phyloP scores from a whole-genome alignment of 2,888 invertebrate species.

The Baccha elongata region DNA sequence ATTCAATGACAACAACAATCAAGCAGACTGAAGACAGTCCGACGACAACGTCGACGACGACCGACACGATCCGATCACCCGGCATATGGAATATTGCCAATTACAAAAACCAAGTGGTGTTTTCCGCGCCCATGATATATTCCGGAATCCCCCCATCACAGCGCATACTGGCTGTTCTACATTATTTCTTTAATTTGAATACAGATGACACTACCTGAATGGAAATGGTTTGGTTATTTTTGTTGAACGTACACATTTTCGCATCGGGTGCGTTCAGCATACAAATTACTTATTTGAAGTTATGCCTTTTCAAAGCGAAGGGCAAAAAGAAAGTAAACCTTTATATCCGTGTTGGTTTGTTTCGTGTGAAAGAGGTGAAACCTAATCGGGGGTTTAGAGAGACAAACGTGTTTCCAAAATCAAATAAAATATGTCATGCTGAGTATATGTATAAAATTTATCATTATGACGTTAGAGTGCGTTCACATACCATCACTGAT shows the following conservation, averaged over 20 bases:
- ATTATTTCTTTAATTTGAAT: constrained; percentile 60
- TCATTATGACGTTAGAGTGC: constrained; percentile 6
- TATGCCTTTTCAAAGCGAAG: constrained; percentile 46
- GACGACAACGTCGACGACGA: constrained; percentile 17
- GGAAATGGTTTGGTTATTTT: constrained; percentile 19
- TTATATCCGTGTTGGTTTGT: constrained; percentile 53
- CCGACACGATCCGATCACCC: constrained; percentile 37
- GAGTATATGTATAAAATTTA: background rate
- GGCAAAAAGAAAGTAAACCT: constrained; percentile 67
- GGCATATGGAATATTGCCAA: constrained; percentile 68
- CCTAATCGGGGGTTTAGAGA: constrained; percentile 30
- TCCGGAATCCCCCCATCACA: constrained; percentile 54
- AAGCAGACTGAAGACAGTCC: constrained; percentile 12
- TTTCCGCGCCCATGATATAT: constrained; percentile 62
- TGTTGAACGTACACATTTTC: constrained; percentile 23
- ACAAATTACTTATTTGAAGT: constrained; percentile 46
- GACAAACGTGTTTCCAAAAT: constrained; percentile 20
- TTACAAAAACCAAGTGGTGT: constrained; percentile 30
- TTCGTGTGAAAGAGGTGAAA: constrained; percentile 59
- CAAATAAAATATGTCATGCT: background rate
- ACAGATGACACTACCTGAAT: constrained; percentile 48
- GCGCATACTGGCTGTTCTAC: constrained; percentile 36
- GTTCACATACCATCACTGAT: constrained; percentile 19
- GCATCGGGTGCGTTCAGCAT: constrained; percentile 53
- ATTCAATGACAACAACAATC: constrained; percentile 25